Conservation (phyloP, 2,113 vertebrate species). For the Willisornis vidua region DNA sequence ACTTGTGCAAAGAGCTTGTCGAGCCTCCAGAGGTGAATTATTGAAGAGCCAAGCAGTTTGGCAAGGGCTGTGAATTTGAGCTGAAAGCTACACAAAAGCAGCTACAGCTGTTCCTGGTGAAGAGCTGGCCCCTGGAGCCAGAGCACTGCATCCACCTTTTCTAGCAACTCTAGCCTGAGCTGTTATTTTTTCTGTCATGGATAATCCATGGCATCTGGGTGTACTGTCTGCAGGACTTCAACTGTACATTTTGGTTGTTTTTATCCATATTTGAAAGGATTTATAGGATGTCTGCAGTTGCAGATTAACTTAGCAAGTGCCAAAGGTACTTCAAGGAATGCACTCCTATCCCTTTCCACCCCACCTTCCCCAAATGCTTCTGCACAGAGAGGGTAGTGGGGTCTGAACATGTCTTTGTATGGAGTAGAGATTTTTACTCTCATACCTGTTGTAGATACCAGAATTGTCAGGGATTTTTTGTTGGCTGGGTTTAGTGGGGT, state of each 20-base stretch:
- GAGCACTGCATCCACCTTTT: not conserved
- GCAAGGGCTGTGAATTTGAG: not conserved
- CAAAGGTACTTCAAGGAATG: not conserved
- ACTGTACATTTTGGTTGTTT: not conserved
- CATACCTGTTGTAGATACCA: not conserved
- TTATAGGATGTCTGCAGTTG: not conserved
- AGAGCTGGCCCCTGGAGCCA: not conserved
- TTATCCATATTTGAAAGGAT: not conserved
- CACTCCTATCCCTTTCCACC: not conserved
- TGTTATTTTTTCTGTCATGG: fast-evolving
- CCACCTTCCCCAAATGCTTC: not conserved
- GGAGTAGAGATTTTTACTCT: not conserved
- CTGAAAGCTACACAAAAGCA: not conserved
- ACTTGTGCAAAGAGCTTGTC: not conserved
- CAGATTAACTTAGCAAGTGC: not conserved
- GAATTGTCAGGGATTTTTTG: not conserved
- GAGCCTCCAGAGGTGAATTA: not conserved
- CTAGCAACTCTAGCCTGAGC: not conserved
- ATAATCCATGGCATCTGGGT: not conserved
- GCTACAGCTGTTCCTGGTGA: not conserved
- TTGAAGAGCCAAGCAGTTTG: not conserved
- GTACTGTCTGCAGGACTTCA: not conserved
- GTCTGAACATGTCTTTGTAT: not conserved
- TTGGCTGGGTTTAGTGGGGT: not conserved
- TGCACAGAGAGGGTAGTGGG: not conserved